phyloP scores from a whole-genome alignment of 2,113 vertebrate species.

The Ctenomys sociabilis region DNA sequence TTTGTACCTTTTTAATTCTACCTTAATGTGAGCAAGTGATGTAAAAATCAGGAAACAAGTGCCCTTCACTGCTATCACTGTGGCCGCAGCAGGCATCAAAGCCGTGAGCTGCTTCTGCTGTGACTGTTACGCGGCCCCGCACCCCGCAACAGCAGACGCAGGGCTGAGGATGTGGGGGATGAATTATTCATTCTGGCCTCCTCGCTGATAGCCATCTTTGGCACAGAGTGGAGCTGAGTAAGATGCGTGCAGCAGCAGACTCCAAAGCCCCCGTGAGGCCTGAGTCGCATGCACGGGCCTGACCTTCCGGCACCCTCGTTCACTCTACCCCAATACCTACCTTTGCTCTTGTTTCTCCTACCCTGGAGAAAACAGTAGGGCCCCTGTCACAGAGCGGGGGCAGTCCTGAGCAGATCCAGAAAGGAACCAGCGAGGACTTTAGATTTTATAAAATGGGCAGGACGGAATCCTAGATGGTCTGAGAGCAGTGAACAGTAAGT shows the following conservation, averaged over 20 bases:
- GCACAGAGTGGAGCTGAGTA: neutral
- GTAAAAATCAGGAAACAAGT: conserved; percentile 54
- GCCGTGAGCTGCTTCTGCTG: neutral
- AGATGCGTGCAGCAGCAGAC: neutral
- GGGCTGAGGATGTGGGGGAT: neutral
- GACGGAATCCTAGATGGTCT: neutral
- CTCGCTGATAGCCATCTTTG: neutral
- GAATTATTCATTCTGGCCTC: conserved; percentile 38
- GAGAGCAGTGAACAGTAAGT: neutral
- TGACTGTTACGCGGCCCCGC: neutral
- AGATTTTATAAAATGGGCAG: neutral
- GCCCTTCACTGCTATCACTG: neutral
- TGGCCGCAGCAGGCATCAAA: neutral
- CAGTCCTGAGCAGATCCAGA: neutral
- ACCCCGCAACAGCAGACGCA: neutral
- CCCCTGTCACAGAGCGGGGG: neutral
- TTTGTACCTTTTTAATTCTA: conserved; percentile 57
- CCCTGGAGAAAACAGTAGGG: neutral
- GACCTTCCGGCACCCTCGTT: neutral
- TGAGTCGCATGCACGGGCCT: neutral
- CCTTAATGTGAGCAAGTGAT: conserved; percentile 6
- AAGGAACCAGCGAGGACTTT: neutral
- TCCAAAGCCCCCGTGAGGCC: neutral
- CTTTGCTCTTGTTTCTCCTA: neutral
- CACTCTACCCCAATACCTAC: too few species aligned